Percentiles rank a stretch among this genome's conserved stretches.
Evolutionary conservation across 35 echinoderm and acorn worm genomes (phyloP).

Genomic region (Chiridota heheva): DNA sequence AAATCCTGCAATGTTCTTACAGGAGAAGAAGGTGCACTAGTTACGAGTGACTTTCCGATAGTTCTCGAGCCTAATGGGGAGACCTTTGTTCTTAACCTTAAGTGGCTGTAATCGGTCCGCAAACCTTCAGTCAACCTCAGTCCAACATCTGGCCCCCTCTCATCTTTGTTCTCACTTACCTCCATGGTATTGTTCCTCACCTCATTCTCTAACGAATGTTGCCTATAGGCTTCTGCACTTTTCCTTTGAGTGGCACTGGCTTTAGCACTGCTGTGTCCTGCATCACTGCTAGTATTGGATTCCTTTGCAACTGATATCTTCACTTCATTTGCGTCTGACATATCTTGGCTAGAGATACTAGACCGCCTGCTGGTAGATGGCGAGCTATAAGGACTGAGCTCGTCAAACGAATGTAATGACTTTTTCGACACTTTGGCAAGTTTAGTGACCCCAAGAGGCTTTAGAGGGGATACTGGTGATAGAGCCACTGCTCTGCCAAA

Average conservation of each 20-base stretch:
- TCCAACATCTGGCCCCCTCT: background rate
- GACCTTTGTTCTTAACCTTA: constrained; percentile 30
- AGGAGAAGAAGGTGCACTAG: constrained; percentile 44
- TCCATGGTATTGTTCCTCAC: constrained; percentile 25
- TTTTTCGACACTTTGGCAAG: constrained; percentile 54
- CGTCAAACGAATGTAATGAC: constrained; percentile 60
- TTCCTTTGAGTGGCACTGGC: constrained; percentile 39
- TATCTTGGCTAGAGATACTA: constrained; percentile 58
- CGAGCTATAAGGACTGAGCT: constrained; percentile 37
- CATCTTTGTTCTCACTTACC: constrained; percentile 1
- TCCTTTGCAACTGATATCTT: constrained; percentile 19
- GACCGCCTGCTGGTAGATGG: constrained; percentile 39
- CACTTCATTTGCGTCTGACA: constrained; percentile 50
- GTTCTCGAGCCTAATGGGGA: constrained; percentile 27
- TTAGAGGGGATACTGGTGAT: constrained; percentile 13
- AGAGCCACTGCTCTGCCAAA: background rate
- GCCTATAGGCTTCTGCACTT: constrained; percentile 25
- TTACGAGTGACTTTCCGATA: constrained; percentile 14
- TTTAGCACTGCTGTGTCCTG: constrained; percentile 28
- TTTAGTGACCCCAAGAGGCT: constrained; percentile 42
- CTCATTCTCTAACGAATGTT: constrained; percentile 38
- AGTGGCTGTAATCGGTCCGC: constrained; percentile 39
- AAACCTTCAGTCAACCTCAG: constrained; percentile 7
- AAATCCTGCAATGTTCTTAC: constrained; percentile 36
- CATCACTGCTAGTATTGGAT: background rate